phyloP scores from a whole-genome alignment of 2,888 invertebrate species.

The Tipula helvola region DNA sequence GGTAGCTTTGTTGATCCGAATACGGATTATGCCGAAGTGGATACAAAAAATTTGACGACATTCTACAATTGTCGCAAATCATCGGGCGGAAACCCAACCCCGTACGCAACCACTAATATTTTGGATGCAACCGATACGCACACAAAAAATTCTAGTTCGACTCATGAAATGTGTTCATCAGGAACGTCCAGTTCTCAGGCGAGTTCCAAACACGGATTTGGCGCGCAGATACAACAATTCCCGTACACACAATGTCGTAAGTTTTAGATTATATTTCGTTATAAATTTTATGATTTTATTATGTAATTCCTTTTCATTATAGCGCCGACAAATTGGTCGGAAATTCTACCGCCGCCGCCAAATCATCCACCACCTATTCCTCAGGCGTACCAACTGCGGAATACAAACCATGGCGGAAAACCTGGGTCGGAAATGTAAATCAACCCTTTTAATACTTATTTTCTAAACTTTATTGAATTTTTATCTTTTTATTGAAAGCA shows the following conservation, averaged over 20 bases:
- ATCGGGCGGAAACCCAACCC: conserved; percentile 51
- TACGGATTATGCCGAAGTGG: conserved; percentile 57
- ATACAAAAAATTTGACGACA: conserved; percentile 51
- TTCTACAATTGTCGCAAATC: conserved; percentile 54
- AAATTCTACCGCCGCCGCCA: conserved; percentile 46
- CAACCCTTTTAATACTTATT: conserved; percentile 18
- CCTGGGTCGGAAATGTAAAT: conserved; percentile 34
- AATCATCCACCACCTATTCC: conserved; percentile 46
- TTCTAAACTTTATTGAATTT: conserved; percentile 8
- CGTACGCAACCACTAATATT: conserved; percentile 64
- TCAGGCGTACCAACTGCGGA: conserved; percentile 14
- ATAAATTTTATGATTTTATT: neutral
- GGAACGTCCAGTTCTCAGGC: conserved; percentile 36
- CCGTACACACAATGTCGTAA: conserved; percentile 32
- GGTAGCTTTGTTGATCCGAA: conserved; percentile 37
- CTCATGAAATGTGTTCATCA: conserved; percentile 28
- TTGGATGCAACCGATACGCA: conserved; percentile 37
- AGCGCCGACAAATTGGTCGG: conserved; percentile 42
- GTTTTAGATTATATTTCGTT: conserved; percentile 19
- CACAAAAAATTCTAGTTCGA: conserved; percentile 30
- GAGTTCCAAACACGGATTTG: conserved; percentile 24
- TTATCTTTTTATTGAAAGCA: conserved; percentile 17
- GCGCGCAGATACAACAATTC: conserved; percentile 20
- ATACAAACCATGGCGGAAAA: conserved; percentile 23
- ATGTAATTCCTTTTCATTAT: neutral